Percentiles rank a stretch among this genome's conserved stretches.
These are phyloP conservation scores for Cryptus armator DNA, from an alignment of 2,888 invertebrate species.

Conservation along the genomic window DNA sequence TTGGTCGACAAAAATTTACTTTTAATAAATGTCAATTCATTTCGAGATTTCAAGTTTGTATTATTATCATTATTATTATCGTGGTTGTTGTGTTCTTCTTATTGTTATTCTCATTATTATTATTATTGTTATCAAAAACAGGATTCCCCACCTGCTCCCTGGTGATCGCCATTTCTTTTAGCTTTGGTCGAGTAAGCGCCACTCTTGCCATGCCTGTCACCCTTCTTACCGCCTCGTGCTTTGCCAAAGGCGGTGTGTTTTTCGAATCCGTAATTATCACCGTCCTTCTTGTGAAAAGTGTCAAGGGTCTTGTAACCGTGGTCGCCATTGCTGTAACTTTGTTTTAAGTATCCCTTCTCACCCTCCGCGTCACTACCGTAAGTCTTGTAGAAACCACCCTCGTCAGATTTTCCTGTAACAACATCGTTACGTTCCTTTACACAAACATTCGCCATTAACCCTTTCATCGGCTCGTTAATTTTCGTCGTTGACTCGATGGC, in stretches of 20 bases:
- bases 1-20: no score
- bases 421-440: slow-evolving; percentile 65
- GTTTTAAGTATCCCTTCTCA: slow-evolving; percentile 88
- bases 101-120: slow-evolving; percentile 40
- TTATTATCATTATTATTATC: no score
- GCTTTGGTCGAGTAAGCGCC: slow-evolving; percentile 80
- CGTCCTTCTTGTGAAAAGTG: slow-evolving; percentile 90
- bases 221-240: slow-evolving; percentile 79
- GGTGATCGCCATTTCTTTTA: slow-evolving; percentile 84
- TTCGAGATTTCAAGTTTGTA: no score
- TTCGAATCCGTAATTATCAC: slow-evolving; percentile 91
- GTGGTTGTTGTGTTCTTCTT: no score
- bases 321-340: slow-evolving; percentile 88
- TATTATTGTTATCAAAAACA: slow-evolving; percentile 41
- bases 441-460: slow-evolving; percentile 35
- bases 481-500: not conserved
- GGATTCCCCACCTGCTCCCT: slow-evolving; percentile 82
- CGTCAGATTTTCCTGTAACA: slow-evolving; percentile 84
- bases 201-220: slow-evolving; percentile 75
- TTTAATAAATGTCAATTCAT: no score
- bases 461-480: slow-evolving; percentile 16
- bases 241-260: slow-evolving; percentile 89
- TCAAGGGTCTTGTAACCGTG: slow-evolving; percentile 91
- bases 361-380: slow-evolving; percentile 88
- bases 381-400: slow-evolving; percentile 87